phyloP scores from a whole-genome alignment of 2,113 vertebrate genomes.

The Aplodontia rufa region DNA sequence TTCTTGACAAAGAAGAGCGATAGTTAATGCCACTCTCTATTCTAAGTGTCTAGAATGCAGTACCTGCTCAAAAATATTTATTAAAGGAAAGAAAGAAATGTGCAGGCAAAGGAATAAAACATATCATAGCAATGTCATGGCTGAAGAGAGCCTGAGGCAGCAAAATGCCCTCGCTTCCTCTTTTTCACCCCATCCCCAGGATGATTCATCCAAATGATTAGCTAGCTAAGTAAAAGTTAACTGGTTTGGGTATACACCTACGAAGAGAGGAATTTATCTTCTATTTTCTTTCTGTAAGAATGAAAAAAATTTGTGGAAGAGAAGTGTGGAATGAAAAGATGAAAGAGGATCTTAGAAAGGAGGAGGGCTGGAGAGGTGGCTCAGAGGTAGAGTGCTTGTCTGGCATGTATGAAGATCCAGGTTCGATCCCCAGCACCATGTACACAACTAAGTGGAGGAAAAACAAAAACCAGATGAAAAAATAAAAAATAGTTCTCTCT shows the following conservation, averaged over 20 bases:
- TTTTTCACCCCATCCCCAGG: background rate
- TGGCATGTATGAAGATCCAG: too few relatives aligned
- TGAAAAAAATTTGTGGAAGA: background rate
- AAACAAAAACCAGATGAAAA: background rate
- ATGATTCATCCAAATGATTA: background rate
- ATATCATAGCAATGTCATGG: background rate
- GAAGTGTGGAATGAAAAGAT: background rate
- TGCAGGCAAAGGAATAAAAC: background rate
- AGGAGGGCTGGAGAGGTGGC: too few relatives aligned
- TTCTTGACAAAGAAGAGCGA: background rate
- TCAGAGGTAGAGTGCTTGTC: too few relatives aligned
- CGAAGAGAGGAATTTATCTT: background rate
- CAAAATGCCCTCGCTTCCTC: background rate
- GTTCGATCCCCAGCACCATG: too few relatives aligned
- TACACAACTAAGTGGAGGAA: too few relatives aligned
- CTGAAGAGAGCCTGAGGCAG: background rate
- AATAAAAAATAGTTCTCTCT: background rate
- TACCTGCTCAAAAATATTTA: background rate
- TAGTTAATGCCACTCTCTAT: background rate
- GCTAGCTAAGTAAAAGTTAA: background rate
- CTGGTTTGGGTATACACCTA: background rate
- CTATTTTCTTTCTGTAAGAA: background rate
- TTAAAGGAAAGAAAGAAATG: background rate
- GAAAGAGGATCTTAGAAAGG: background rate
- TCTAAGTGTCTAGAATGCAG: background rate